A percentile compares a stretch with the other conserved stretches of the same genome.
Conservation (phyloP, 1,140 invertebrate genomes). For the Papilio xuthus region DNA sequence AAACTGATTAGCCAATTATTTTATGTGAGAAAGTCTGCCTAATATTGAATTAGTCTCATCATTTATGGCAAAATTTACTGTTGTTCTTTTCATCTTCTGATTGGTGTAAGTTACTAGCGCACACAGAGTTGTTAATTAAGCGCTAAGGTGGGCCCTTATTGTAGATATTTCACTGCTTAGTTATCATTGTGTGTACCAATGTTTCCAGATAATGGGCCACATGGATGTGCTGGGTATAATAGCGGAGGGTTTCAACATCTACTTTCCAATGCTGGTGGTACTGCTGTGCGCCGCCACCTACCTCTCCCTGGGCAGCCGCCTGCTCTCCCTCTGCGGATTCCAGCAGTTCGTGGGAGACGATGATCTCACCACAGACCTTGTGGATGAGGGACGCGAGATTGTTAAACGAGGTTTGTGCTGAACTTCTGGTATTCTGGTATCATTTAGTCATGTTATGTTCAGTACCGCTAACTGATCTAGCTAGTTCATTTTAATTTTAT, state of each 20-base stretch:
- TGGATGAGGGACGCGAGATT: conserved; percentile 96
- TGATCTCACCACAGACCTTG: conserved; percentile 94
- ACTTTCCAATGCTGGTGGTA: conserved; percentile 98
- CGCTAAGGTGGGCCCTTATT: too few relatives aligned
- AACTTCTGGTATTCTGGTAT: too few relatives aligned
- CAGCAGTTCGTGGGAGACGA: conserved; percentile 98
- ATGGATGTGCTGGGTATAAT: conserved; percentile 99
- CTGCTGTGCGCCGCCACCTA: conserved; percentile 97
- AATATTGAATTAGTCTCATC: too few relatives aligned
- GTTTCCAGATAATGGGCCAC: conserved; percentile 97
- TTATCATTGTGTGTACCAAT: conserved; percentile 41
- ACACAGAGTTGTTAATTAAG: too few relatives aligned
- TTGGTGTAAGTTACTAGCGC: too few relatives aligned
- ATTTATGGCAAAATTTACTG: too few relatives aligned
- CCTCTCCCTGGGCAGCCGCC: conserved; percentile 95
- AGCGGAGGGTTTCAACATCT: conserved; percentile 99
- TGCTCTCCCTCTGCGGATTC: conserved; percentile 95
- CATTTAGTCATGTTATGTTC: too few relatives aligned
- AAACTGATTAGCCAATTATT: too few relatives aligned
- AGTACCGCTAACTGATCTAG: too few relatives aligned
- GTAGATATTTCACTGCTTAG: neutral
- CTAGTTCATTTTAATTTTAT: too few relatives aligned
- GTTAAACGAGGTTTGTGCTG: conserved; percentile 87
- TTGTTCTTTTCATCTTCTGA: too few relatives aligned
- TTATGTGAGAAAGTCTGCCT: too few relatives aligned